Evolutionary conservation across 1,140 invertebrate genomes (phyloP).

Genomic region (Drosophila bocqueti): DNA sequence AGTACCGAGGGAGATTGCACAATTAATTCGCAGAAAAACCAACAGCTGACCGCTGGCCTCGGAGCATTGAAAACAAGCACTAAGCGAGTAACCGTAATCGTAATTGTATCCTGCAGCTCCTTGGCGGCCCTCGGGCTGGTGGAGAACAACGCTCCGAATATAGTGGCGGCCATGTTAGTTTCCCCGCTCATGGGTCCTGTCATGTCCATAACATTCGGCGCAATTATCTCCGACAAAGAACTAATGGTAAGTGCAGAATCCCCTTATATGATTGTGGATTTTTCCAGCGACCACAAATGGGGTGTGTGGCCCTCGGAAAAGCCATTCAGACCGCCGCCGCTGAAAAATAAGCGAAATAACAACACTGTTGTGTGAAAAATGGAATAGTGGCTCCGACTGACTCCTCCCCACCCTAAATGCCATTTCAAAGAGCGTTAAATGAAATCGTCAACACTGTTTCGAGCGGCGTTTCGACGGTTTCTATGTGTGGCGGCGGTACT

Average conservation of each 20-base stretch:
- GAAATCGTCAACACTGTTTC: constrained; percentile 54
- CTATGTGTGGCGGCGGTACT: constrained; percentile 6
- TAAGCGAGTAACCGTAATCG: constrained; percentile 2
- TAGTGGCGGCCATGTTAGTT: constrained; percentile 95
- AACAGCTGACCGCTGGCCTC: constrained; percentile 13
- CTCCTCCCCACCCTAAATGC: constrained; percentile 5
- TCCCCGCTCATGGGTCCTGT: constrained; percentile 95
- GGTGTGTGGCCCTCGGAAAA: constrained; percentile 15
- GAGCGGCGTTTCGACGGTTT: neutral
- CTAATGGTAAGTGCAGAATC: constrained; percentile 84
- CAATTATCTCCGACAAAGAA: constrained; percentile 90
- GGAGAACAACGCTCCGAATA: constrained; percentile 90
- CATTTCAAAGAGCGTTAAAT: constrained; percentile 48
- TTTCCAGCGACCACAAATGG: constrained; percentile 6
- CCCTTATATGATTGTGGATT: constrained; percentile 36
- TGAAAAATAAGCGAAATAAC: constrained; percentile 22
- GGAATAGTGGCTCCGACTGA: constrained; percentile 7
- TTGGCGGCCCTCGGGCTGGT: constrained; percentile 87
- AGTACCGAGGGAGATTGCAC: constrained; percentile 74
- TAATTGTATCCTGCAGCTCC: constrained; percentile 82
- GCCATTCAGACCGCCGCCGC: constrained; percentile 27
- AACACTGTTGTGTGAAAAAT: constrained; percentile 31
- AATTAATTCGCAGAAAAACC: constrained; percentile 1
- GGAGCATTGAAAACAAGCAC: constrained; percentile 15
- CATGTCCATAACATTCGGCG: constrained; percentile 93